These are phyloP conservation scores for Podilymbus podiceps DNA, from an alignment of 2,113 vertebrate species.

Conservation along the genomic window DNA sequence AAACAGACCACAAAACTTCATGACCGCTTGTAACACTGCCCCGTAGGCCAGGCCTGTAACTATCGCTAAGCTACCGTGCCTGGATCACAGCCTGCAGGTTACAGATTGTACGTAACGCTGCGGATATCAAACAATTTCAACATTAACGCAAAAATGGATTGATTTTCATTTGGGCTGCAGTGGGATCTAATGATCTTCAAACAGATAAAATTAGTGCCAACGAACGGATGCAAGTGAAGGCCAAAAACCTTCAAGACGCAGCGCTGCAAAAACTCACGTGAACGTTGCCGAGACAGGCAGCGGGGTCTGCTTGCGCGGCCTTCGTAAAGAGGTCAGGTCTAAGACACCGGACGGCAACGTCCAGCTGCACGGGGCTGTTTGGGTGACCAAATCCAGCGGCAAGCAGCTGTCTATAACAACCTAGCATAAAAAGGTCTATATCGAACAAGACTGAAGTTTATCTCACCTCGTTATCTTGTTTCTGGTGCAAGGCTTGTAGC, in stretches of 20 bases:
- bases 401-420: not conserved
- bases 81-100: not conserved
- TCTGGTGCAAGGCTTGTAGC: not conserved
- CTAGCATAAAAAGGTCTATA: not conserved
- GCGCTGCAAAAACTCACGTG: not conserved
- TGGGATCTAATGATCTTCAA: not conserved
- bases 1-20: not conserved
- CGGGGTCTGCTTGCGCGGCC: not conserved
- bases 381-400: not conserved
- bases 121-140: not conserved
- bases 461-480: not conserved
- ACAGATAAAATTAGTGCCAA: not conserved
- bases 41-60: not conserved
- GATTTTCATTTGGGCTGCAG: not conserved
- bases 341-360: accelerated
- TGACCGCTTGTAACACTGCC: not conserved
- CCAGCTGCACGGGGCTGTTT: not conserved
- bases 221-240: not conserved
- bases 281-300: not conserved
- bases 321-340: not conserved
- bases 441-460: not conserved
- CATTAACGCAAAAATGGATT: not conserved
- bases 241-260: not conserved
- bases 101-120: not conserved
- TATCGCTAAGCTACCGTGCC: not conserved